A percentile compares a stretch with the other conserved stretches of the same genome.
phyloP scores from a whole-genome alignment of 2,888 invertebrate genomes.

The Drosophila histrio region DNA sequence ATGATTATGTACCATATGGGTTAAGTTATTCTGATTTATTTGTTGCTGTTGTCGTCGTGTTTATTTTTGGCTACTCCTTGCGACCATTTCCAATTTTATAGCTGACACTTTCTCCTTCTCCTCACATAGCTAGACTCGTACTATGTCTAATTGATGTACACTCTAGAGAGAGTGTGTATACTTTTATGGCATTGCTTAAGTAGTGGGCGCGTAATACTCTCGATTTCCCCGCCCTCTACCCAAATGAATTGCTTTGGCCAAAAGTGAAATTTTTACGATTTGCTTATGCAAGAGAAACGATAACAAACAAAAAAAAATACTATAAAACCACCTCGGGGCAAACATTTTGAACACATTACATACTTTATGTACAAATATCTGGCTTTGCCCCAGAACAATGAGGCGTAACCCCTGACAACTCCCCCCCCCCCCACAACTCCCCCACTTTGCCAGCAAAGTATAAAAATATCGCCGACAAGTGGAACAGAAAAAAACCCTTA shows the following conservation, averaged over 20 bases:
- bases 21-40: slow-evolving; percentile 54
- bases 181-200: slow-evolving; percentile 35
- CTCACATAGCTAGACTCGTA: not conserved
- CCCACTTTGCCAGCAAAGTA: not conserved
- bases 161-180: not conserved
- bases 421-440: not conserved
- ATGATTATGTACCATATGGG: slow-evolving; percentile 60
- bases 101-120: slow-evolving; percentile 15
- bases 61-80: slow-evolving; percentile 12
- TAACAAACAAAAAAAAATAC: slow-evolving; percentile 55
- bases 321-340: slow-evolving; percentile 33
- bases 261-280: slow-evolving; percentile 63
- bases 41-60: slow-evolving; percentile 7
- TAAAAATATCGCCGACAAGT: slow-evolving; percentile 7
- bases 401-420: not conserved
- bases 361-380: slow-evolving; percentile 29
- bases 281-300: slow-evolving; percentile 29
- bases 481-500: not conserved
- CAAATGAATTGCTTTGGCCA: slow-evolving; percentile 20
- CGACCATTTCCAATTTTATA: slow-evolving; percentile 18
- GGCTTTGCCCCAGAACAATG: slow-evolving; percentile 7
- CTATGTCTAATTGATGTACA: slow-evolving; percentile 21
- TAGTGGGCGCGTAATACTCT: slow-evolving; percentile 37
- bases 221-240: not conserved
- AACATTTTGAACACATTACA: slow-evolving; percentile 42